A percentile compares a stretch with the other conserved stretches of the same genome.
Evolutionary conservation across 2,888 invertebrate genomes (phyloP).

Genomic region (Calliscelio sp.): DNA sequence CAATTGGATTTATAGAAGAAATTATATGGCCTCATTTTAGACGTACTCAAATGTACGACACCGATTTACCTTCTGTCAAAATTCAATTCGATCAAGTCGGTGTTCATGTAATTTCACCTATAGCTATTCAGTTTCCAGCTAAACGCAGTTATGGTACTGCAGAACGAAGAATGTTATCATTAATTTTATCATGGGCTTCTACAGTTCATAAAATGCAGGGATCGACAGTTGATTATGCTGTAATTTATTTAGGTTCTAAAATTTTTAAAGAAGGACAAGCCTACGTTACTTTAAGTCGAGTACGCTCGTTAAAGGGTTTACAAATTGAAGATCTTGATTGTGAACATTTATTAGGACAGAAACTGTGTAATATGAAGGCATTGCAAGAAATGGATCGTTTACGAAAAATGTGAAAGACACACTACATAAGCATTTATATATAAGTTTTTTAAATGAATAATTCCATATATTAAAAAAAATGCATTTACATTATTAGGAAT

Average conservation of each 20-base stretch:
- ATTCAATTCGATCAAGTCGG: background rate
- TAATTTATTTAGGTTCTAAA: slow-evolving; percentile 25
- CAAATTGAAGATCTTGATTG: slow-evolving; percentile 12
- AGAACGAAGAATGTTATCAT: slow-evolving; percentile 22
- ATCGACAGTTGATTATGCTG: slow-evolving; percentile 38
- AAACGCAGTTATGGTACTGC: slow-evolving; percentile 34
- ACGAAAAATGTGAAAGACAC: too few relatives aligned
- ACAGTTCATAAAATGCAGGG: slow-evolving; percentile 47
- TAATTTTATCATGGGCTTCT: slow-evolving; percentile 28
- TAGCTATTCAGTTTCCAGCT: slow-evolving; percentile 21
- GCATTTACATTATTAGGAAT: too few relatives aligned
- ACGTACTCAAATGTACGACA: background rate
- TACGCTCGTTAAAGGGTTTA: slow-evolving; percentile 14
- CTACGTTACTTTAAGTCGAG: slow-evolving; percentile 16
- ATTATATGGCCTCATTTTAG: slow-evolving; percentile 16
- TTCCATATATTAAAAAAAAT: too few relatives aligned
- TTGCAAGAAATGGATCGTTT: slow-evolving; percentile 16
- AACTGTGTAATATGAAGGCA: slow-evolving; percentile 28
- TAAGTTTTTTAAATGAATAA: too few relatives aligned
- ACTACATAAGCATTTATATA: too few relatives aligned
- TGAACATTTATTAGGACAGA: slow-evolving; percentile 10
- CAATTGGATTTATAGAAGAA: slow-evolving; percentile 15
- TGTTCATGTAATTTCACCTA: slow-evolving; percentile 7
- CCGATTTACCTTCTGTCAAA: background rate
- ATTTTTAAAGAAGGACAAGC: slow-evolving; percentile 30